These are phyloP conservation scores for Psittacus erithacus DNA, from an alignment of 2,113 vertebrate genomes.

Conservation along the genomic window DNA sequence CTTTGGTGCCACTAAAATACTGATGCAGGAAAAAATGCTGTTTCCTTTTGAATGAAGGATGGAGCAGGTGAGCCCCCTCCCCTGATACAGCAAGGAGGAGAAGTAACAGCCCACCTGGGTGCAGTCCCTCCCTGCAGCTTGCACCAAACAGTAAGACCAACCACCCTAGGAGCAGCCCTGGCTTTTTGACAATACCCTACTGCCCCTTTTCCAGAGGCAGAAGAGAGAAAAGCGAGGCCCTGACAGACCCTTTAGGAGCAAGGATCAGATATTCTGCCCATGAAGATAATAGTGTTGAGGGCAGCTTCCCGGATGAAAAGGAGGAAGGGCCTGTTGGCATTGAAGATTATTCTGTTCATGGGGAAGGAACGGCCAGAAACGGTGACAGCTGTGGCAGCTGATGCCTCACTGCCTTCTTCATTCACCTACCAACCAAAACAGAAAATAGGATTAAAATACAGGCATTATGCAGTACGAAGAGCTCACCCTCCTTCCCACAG, in stretches of 20 bases:
- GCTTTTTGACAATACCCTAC: background rate
- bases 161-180: background rate
- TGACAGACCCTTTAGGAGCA: constrained; percentile 66
- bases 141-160: background rate
- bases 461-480: background rate
- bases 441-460: background rate
- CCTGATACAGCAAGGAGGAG: background rate
- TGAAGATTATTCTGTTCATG: constrained; percentile 77
- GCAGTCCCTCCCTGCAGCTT: background rate
- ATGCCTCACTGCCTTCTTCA: constrained; percentile 93
- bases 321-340: constrained; percentile 90
- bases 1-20: background rate
- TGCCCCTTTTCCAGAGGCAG: background rate
- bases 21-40: background rate
- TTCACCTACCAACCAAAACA: constrained; percentile 83
- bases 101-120: background rate
- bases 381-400: constrained; percentile 76
- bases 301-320: constrained; percentile 88
- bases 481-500: background rate
- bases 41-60: background rate
- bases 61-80: background rate
- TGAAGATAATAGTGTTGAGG: constrained; percentile 91
- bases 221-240: background rate
- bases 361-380: constrained; percentile 85
- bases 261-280: constrained; percentile 87